Base-by-base conservation (phyloP, 1,140 invertebrate species). In the Halictus rubicundus region DNA sequence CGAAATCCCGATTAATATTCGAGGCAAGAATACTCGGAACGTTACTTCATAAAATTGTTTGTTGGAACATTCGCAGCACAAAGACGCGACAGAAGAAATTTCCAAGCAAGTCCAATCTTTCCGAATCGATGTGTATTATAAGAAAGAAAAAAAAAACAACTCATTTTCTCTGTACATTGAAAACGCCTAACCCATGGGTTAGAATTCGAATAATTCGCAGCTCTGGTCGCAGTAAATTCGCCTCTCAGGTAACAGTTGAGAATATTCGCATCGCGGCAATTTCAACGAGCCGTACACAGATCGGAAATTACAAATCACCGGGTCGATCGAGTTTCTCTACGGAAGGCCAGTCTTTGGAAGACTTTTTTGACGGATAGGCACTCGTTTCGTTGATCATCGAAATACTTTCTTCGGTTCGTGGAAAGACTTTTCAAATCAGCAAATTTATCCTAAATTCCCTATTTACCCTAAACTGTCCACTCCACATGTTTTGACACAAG, bases 281-380 rank as follows among this genome's bases (percentile, higher is more conserved):
- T 65, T 52, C 25, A 32, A 7, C 23, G 49, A 65, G 5, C 65
- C 65, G 60, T 27, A 49, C 46, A 19, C 21, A 39, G 37, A 59
- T 57, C 66, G 27, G 49, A 32, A 42, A 78, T 7, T 7, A 57
- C 54, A 8, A 59, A 23, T 70, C 21, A 25, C 46, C 25, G 25
- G 7, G 32, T 78, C 59, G 65, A 25, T 54, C 25, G 10, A 25
- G 25, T 52, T 25, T 14, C 46, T 69, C 66, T 75, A 74, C 27
- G n/a, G 52, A 76, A 80, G 64, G 65, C 52, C 65, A 68, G 27
- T 37, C 57, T 66, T 39, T 85, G 84, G 84, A 86, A 86, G 84
- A 86, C 84, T 61, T 68, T 57, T 68, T 37, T 21, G 59, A 70
- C n/a, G 23, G 9, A 64, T 82, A 86, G 84, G 84, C 84, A 86